Base-by-base conservation (phyloP, 1,140 invertebrate species). In the Samia ricini region DNA sequence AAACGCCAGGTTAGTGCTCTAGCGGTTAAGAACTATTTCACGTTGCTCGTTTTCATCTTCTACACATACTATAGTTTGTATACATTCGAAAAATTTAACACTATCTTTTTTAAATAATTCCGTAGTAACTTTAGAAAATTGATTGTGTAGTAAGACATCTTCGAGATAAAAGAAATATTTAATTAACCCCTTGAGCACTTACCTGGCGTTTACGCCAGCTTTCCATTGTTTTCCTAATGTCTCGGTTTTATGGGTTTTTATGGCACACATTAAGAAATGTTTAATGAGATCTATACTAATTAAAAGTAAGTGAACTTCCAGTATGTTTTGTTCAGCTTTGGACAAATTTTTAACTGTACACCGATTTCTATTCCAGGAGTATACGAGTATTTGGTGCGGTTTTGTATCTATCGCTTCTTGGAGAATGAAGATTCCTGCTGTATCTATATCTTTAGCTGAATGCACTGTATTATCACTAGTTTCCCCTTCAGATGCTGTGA, bases 321-420 rank as follows among this genome's bases (percentile, higher is more conserved):
- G 23, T 23, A 63, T 60, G 23, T 52, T 63, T 56, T 69, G 67
- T 60, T 67, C 72, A 50, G 61, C 48, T 20, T 23, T 63, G 22
- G 60, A 75, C 19, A 66, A 24, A 48, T 68, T 33, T 66, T 75
- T 66, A 1, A 75, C 67, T 15, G n/a, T 10, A 49, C 64, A 10
- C 49, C 61, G 33, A 50, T 75, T 33, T 58, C 54, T 60, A 26
- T 63, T 42, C 66, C 71, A 73, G 8, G 24, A 24, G 48, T 61
- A 29, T 20, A 72, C 59, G 24, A 72, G n/a, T 60, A 72, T 69
- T 56, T 77, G 69, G n/a, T 62, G 70, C 2, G 65, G 61, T 63
- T 76, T 76, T 2, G 60, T 68, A 29, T 76, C 66, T 12, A 73
- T 68, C 6, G 66, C 71, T 55, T 69, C 66, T 8, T 66, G 51